Conservation (phyloP, 1,140 invertebrate species). For the Penaeus vannamei region DNA sequence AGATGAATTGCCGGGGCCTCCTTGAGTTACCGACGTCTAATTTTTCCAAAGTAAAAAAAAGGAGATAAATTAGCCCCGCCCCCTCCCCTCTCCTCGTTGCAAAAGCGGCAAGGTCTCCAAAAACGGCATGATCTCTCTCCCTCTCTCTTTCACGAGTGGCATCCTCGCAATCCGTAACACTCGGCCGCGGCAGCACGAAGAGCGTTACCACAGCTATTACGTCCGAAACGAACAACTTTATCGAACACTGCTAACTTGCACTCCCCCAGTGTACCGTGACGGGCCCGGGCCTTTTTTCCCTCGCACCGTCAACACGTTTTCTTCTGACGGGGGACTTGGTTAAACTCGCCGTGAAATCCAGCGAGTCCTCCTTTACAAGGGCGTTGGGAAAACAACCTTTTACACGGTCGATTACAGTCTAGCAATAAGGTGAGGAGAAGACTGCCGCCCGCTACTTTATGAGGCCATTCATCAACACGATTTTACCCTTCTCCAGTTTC, state of each 20-base stretch:
- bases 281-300: conserved; percentile 12
- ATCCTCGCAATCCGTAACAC: no score
- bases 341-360: conserved; percentile 44
- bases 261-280: conserved; percentile 38
- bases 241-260: conserved; percentile 44
- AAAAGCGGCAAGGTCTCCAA: no score
- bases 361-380: conserved; percentile 30
- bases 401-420: conserved; percentile 41
- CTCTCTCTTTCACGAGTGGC: no score
- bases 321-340: conserved; percentile 26
- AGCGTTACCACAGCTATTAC: conserved; percentile 5
- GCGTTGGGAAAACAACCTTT: conserved; percentile 42
- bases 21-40: no score
- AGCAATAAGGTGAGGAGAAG: conserved; percentile 30
- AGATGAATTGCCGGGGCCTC: no score
- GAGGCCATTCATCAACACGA: conserved; percentile 42
- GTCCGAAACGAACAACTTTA: conserved; percentile 42
- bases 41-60: no score
- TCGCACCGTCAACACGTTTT: conserved; percentile 10
- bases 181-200: neutral
- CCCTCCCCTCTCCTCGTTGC: no score
- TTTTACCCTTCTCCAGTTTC: conserved; percentile 36
- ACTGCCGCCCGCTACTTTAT: conserved; percentile 29
- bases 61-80: no score
- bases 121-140: no score